These are phyloP conservation scores for Carlito syrichta DNA, from an alignment of 2,113 vertebrate species.

Conservation along the genomic window DNA sequence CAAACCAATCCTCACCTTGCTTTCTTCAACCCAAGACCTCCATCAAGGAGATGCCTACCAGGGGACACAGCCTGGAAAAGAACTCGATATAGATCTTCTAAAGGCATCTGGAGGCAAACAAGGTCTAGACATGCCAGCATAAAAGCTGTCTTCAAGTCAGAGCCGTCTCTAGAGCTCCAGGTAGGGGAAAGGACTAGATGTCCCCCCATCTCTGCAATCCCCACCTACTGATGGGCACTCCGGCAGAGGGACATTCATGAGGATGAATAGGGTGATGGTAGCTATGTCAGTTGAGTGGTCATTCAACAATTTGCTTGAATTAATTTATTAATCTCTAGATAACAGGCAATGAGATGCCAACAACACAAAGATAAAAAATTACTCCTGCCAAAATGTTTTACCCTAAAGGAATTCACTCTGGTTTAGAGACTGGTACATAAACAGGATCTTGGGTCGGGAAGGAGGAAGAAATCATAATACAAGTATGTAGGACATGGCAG, in stretches of 20 bases:
- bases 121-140: background rate
- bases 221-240: background rate
- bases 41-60: conserved; percentile 27
- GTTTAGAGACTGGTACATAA: background rate
- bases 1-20: conserved; percentile 14
- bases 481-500: accelerated
- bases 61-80: background rate
- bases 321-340: background rate
- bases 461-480: background rate
- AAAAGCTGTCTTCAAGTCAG: background rate
- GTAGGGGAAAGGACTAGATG: background rate
- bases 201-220: background rate
- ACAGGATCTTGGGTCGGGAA: background rate
- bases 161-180: background rate
- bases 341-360: background rate
- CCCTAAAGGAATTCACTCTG: background rate
- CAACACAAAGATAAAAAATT: background rate
- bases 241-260: background rate
- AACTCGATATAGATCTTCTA: background rate
- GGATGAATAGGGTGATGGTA: background rate
- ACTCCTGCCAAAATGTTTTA: background rate
- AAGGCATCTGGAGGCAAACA: background rate
- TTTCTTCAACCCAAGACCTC: conserved; percentile 31
- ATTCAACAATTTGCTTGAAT: background rate
- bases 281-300: background rate